Conservation (phyloP, 2,888 invertebrate genomes). For the Lepetodrilus schrolli region DNA sequence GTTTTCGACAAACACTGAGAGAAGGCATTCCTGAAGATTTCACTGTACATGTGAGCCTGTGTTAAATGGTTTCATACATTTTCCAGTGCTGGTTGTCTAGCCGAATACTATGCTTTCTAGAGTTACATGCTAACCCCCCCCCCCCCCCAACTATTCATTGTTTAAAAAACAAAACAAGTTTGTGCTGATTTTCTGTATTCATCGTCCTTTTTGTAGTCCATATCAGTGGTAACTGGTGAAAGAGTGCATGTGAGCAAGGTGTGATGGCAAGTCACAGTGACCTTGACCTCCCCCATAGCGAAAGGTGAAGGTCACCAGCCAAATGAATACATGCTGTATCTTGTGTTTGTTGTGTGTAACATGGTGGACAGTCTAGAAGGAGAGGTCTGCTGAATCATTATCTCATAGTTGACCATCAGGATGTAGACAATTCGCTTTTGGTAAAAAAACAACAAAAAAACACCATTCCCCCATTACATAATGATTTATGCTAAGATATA, state of each 20-base stretch:
- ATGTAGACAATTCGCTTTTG: too few species aligned
- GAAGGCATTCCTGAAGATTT: conserved; percentile 19
- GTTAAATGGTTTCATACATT: conserved; percentile 25
- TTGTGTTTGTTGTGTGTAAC: background rate
- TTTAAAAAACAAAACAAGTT: background rate
- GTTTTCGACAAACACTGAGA: background rate
- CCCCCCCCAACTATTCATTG: too few species aligned
- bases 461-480: background rate
- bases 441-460: too few species aligned
- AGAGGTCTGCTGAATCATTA: background rate
- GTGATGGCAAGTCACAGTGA: conserved; percentile 13
- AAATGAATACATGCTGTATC: conserved; percentile 27
- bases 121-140: too few species aligned
- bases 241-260: conserved; percentile 24
- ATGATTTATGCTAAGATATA: conserved; percentile 24
- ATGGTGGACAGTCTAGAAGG: background rate
- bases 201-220: conserved; percentile 22
- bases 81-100: conserved; percentile 26
- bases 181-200: conserved; percentile 7
- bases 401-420: conserved; percentile 18
- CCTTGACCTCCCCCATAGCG: background rate
- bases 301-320: conserved; percentile 1
- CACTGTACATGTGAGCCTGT: conserved; percentile 18
- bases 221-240: conserved; percentile 15
- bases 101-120: background rate